Base-by-base conservation (phyloP, 2,113 vertebrate genomes). In the Alouatta palliata region DNA sequence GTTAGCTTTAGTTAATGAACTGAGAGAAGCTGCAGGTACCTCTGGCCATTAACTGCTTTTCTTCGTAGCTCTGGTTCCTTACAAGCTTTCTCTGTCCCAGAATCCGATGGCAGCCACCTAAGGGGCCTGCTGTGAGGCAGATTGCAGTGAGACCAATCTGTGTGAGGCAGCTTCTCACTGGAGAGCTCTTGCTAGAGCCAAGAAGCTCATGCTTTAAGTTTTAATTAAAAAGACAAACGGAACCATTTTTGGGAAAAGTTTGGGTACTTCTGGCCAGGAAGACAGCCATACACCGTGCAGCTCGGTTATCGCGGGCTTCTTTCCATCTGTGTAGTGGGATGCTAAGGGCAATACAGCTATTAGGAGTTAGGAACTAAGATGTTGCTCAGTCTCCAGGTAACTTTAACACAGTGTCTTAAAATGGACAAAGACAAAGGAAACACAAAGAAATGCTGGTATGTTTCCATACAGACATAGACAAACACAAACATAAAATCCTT, bases 171-270 rank as follows among this genome's bases (percentile, higher is more conserved):
- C 95, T 35, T 96, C 93, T 93, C 95, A 97, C 94, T 61, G 95
- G 95, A 96, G n/a, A 98, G 95, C 95, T 21, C 27, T 95, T 97
- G 71, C 89, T 88, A 96, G 76, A 96, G 91, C 87, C 97, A 98
- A 97, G 85, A 97, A 97, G 75, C 32, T 97, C 97, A 95, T 64
- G 58, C 79, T 97, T 98, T 97, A 96, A 97, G 47, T 98, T 98
- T 98, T 98, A 98, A 92, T 97, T 99, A 98, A 98, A 98, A 98
- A 98, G 96, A 98, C 80, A 90, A 97, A 98, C 68, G 35, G 80
- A 97, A 96, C 47, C 90, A 35, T 85, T 96, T 98, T 93, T 0
- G 87, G 64, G 45, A 87, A 58, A 96, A 94, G 66, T 61, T 88
- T 77, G 70, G 83, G 32, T 64, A 90, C 0, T 1, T 80, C 25